Evolutionary conservation across 2,888 invertebrate genomes (phyloP).

Genomic region (Lottia gigantea): DNA sequence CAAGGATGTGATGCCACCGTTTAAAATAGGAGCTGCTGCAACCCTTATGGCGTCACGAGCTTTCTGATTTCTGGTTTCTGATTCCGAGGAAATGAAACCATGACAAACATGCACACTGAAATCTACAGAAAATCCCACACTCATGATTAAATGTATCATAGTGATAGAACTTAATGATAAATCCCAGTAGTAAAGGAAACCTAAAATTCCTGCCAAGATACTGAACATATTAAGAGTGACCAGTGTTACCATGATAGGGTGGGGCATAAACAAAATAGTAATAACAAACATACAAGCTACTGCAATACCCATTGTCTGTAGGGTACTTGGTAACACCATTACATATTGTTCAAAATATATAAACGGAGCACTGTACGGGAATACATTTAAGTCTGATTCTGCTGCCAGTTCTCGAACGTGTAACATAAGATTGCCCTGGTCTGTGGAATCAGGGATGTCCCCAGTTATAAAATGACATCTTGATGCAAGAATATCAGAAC

Average conservation of each 20-base stretch:
- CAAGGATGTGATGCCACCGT: conserved; percentile 38
- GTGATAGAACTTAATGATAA: conserved; percentile 50
- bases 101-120: conserved; percentile 47
- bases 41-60: conserved; percentile 31
- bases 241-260: conserved; percentile 45
- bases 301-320: conserved; percentile 50
- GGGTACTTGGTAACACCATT: conserved; percentile 46
- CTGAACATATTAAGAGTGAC: conserved; percentile 44
- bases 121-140: conserved; percentile 55
- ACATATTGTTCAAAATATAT: conserved; percentile 55
- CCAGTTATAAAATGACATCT: conserved; percentile 88
- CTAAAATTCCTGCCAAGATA: conserved; percentile 52
- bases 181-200: conserved; percentile 47
- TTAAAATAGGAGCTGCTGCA: conserved; percentile 40
- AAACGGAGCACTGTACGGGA: conserved; percentile 44
- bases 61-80: conserved; percentile 25
- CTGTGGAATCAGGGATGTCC: conserved; percentile 83
- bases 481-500: conserved; percentile 78
- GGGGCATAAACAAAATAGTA: conserved; percentile 52
- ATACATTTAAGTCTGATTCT: conserved; percentile 34
- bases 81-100: conserved; percentile 38
- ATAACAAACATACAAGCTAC: conserved; percentile 49
- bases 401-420: conserved; percentile 39
- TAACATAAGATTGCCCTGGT: conserved; percentile 46
- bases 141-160: conserved; percentile 52